Percentiles rank a stretch among this genome's conserved stretches.
These are phyloP conservation scores for Montipora efflorescens DNA, from an alignment of 64 coral and sea anemone genomes.

Conservation along the genomic window DNA sequence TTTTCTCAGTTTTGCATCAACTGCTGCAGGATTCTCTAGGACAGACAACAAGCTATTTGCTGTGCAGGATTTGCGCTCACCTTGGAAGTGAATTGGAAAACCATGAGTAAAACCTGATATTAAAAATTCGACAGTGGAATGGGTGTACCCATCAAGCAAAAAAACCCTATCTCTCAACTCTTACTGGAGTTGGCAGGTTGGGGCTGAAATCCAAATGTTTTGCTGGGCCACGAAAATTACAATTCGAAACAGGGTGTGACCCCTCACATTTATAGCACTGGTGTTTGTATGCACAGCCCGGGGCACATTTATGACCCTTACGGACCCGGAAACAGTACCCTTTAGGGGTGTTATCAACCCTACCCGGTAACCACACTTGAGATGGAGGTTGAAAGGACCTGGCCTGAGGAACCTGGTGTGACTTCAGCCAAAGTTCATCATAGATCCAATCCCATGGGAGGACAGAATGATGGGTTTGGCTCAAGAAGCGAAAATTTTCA, in stretches of 20 bases:
- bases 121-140: too few relatives aligned
- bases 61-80: neutral
- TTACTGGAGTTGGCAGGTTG: too few relatives aligned
- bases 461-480: conserved; percentile 1
- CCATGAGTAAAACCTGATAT: too few relatives aligned
- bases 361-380: neutral
- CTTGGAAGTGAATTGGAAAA: conserved; percentile 1
- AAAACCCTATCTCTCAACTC: too few relatives aligned
- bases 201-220: neutral
- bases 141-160: too few relatives aligned
- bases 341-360: neutral
- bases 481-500: conserved; percentile 69
- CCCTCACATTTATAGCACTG: conserved; percentile 34
- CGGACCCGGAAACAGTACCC: conserved; percentile 25
- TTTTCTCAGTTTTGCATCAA: conserved; percentile 34
- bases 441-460: conserved; percentile 35
- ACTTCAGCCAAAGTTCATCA: conserved; percentile 42
- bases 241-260: neutral
- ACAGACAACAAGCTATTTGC: conserved; percentile 14
- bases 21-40: conserved; percentile 21
- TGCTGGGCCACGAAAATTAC: too few relatives aligned
- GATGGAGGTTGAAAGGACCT: neutral
- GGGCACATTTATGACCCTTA: neutral
- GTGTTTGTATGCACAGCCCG: conserved; percentile 32
- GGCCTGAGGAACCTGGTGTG: neutral